These are phyloP conservation scores for Alfaro cultratus DNA, from an alignment of 2,797 vertebrate species.

Conservation along the genomic window DNA sequence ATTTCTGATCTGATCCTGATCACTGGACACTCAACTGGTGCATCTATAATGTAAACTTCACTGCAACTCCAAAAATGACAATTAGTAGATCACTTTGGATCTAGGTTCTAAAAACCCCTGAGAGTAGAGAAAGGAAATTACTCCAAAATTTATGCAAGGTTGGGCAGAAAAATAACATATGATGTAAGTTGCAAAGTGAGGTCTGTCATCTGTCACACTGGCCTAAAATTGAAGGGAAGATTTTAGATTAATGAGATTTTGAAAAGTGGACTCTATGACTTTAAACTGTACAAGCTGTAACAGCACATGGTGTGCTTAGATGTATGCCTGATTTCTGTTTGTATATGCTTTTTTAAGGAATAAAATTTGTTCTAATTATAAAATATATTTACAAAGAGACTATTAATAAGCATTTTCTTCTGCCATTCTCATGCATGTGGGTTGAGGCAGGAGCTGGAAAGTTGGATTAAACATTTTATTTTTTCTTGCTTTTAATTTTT, in stretches of 20 bases:
- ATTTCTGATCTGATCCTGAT: background rate
- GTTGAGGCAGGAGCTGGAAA: background rate
- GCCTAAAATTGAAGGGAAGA: no score
- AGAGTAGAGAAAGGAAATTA: no score
- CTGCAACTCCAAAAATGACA: no score
- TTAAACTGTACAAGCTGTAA: no score
- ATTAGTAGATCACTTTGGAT: background rate
- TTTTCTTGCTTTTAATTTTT: background rate
- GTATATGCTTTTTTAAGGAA: background rate
- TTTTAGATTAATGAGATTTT: no score
- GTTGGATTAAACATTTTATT: background rate
- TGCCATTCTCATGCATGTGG: background rate
- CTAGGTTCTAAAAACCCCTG: no score
- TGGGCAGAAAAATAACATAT: no score
- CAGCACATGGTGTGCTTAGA: no score
- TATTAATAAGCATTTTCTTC: background rate
- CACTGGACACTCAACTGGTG: background rate
- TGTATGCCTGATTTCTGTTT: background rate
- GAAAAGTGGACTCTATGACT: no score
- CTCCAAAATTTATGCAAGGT: no score
- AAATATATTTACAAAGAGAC: background rate
- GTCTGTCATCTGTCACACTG: no score
- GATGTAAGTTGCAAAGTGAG: no score
- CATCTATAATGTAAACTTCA: background rate
- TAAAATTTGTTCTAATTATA: background rate